These are phyloP conservation scores for Pristionchus mayeri DNA, from an alignment of 2,888 invertebrate species.

Conservation along the genomic window DNA sequence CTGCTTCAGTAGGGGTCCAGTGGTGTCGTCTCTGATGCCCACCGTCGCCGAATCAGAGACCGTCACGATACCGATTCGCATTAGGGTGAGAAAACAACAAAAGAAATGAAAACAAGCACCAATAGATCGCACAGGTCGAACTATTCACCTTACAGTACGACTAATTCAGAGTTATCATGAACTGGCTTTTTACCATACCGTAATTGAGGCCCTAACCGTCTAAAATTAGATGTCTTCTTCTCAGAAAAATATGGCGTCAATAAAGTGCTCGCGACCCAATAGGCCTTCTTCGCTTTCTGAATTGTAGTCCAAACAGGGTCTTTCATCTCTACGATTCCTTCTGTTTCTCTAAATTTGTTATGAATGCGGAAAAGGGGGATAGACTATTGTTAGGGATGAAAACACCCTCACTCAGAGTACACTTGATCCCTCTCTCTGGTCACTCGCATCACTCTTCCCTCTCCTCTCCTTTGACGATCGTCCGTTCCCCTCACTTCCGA, in stretches of 20 bases:
- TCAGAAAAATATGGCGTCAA: too few relatives aligned
- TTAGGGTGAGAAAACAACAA: background rate
- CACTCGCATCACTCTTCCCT: background rate
- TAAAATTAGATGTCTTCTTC: too few relatives aligned
- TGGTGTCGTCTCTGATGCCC: slow-evolving; percentile 42
- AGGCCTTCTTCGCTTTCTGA: too few relatives aligned
- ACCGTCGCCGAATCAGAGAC: slow-evolving; percentile 37
- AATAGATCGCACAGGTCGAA: background rate
- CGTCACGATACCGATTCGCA: slow-evolving; percentile 47
- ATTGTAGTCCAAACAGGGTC: too few relatives aligned
- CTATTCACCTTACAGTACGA: background rate
- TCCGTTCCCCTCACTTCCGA: background rate
- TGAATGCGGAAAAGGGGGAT: too few relatives aligned
- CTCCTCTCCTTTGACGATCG: background rate
- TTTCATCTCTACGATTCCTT: too few relatives aligned
- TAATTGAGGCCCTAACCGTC: too few relatives aligned
- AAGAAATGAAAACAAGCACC: background rate
- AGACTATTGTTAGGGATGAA: too few relatives aligned
- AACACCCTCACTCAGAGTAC: too few relatives aligned
- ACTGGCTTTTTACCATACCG: background rate
- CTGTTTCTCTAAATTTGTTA: too few relatives aligned
- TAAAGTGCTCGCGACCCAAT: background rate
- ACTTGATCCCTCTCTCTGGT: too few relatives aligned
- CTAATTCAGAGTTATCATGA: background rate
- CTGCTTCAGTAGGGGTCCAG: slow-evolving; percentile 43